Percentiles rank a stretch among this genome's conserved stretches.
Conservation (phyloP, 2,797 vertebrate genomes). For the Oophaga sylvatica region DNA sequence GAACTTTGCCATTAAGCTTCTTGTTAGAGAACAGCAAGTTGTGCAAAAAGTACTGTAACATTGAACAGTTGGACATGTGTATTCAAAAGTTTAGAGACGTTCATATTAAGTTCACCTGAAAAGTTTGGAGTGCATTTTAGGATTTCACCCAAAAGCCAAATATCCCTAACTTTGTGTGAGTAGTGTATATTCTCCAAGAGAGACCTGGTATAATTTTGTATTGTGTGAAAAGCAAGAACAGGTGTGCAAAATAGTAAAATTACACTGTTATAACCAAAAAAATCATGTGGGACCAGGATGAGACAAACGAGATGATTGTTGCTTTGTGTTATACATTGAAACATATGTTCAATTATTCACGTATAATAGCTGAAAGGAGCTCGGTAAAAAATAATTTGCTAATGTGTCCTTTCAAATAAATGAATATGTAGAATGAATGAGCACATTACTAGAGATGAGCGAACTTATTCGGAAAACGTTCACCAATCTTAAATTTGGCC, state of each 20-base stretch:
- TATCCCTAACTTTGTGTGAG: too few relatives aligned
- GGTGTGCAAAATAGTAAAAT: not conserved
- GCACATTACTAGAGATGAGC: not conserved
- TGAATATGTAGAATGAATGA: constrained; percentile 2
- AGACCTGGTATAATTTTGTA: not conserved
- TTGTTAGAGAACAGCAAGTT: too few relatives aligned
- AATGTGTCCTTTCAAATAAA: constrained; percentile 15
- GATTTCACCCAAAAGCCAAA: too few relatives aligned
- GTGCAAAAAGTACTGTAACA: too few relatives aligned
- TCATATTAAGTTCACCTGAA: too few relatives aligned
- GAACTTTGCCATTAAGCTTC: too few relatives aligned
- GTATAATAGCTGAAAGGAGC: not conserved
- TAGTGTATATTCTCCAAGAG: not conserved
- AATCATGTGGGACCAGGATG: not conserved
- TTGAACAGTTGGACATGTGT: too few relatives aligned
- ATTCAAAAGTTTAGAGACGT: too few relatives aligned
- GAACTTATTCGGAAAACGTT: too few relatives aligned
- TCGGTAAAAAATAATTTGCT: not conserved
- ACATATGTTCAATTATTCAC: constrained; percentile 14
- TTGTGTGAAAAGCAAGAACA: not conserved
- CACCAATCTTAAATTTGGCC: too few relatives aligned
- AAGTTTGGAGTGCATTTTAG: too few relatives aligned
- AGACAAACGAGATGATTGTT: not conserved
- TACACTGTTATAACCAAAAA: not conserved
- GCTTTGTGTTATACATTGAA: constrained; percentile 2